Conservation (phyloP, 2,797 vertebrate genomes). For the Hyperoplus immaculatus region DNA sequence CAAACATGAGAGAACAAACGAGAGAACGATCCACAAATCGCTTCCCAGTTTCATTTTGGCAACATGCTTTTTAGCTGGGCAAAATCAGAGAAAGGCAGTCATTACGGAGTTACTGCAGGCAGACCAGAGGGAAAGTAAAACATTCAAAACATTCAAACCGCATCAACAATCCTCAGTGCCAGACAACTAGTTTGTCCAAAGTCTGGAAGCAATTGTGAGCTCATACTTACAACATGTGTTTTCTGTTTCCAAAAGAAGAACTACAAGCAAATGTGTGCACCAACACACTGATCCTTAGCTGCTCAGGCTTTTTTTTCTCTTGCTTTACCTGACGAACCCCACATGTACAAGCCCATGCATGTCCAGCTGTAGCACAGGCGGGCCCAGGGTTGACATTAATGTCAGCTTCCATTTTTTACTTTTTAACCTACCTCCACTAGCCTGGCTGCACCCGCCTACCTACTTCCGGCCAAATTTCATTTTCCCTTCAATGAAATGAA, state of each 20-base stretch:
- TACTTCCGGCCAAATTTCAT: no score
- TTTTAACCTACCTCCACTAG: not conserved
- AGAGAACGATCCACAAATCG: conserved; percentile 53
- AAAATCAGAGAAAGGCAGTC: conserved; percentile 51
- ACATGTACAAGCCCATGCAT: conserved; percentile 61
- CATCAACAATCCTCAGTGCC: conserved; percentile 22
- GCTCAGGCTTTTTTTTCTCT: conserved; percentile 11
- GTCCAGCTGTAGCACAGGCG: conserved; percentile 45
- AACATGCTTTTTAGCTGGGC: conserved; percentile 32
- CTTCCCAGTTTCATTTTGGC: conserved; percentile 57
- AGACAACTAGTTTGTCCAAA: conserved; percentile 15
- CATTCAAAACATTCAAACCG: conserved; percentile 39
- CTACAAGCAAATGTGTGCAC: not conserved
- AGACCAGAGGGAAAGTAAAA: conserved; percentile 40
- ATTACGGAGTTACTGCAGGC: conserved; percentile 37
- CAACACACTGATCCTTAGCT: conserved; percentile 30
- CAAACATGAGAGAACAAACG: conserved; percentile 50
- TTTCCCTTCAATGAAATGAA: no score
- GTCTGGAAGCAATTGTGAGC: conserved; percentile 23
- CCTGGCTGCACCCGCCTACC: no score
- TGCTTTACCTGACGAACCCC: conserved; percentile 44
- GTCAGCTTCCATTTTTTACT: conserved; percentile 17
- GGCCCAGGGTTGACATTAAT: conserved; percentile 41
- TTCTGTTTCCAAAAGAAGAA: conserved; percentile 30
- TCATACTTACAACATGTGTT: conserved; percentile 67